These are phyloP conservation scores for Pyrrhosoma nymphula DNA, from an alignment of 2,888 invertebrate species.

Conservation along the genomic window DNA sequence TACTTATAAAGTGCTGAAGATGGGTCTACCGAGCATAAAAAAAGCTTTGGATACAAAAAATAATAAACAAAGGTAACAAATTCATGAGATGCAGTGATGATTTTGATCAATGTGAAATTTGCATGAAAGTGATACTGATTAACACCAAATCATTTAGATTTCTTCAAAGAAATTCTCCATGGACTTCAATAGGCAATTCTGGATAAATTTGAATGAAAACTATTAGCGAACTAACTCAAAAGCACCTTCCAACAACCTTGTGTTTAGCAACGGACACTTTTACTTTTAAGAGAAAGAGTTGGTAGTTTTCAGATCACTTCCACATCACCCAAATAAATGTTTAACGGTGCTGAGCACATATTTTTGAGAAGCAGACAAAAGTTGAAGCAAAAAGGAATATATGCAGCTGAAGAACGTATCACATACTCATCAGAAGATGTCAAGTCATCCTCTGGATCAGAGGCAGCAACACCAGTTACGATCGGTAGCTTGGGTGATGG, in stretches of 20 bases:
- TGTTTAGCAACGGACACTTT: background rate
- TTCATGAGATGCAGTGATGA: background rate
- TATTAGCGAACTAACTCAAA: background rate
- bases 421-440: conserved; percentile 57
- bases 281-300: background rate
- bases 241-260: background rate
- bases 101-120: background rate
- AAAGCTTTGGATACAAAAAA: background rate
- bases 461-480: conserved; percentile 9
- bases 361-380: background rate
- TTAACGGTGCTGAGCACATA: background rate
- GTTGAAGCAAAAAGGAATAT: background rate
- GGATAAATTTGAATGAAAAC: background rate
- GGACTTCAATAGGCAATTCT: background rate
- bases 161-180: background rate
- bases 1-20: background rate
- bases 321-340: background rate
- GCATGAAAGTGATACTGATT: background rate
- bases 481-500: conserved; percentile 58
- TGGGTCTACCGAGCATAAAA: background rate
- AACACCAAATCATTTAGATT: background rate
- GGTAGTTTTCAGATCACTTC: background rate
- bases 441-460: conserved; percentile 34
- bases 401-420: background rate
- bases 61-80: background rate